Conservation (phyloP, 1,140 invertebrate genomes). For the Leucophenga varia region DNA sequence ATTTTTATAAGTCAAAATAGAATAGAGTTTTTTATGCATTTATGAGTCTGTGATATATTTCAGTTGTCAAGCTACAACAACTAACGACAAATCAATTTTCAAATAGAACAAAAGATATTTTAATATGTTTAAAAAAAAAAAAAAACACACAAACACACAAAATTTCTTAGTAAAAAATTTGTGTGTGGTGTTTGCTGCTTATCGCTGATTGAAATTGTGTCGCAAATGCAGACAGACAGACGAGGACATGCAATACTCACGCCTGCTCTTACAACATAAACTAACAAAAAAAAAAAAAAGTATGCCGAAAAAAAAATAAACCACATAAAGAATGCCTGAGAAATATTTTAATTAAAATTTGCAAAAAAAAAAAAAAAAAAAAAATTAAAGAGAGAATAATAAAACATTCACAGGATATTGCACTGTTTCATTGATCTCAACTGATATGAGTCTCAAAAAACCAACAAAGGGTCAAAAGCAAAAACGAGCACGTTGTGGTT, state of each 20-base stretch:
- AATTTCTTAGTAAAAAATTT: no score
- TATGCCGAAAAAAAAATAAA: conserved; percentile 2
- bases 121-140: no score
- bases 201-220: conserved; percentile 52
- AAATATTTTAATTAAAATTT: conserved; percentile 55
- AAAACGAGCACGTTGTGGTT: no score
- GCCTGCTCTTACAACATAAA: conserved; percentile 1
- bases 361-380: conserved; percentile 20
- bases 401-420: conserved; percentile 31
- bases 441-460: conserved; percentile 46
- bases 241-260: no score
- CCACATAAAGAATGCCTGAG: conserved; percentile 38
- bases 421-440: conserved; percentile 49
- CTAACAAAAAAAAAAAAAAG: conserved; percentile 1
- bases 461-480: conserved; percentile 25
- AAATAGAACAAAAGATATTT: no score
- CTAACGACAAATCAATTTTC: no score
- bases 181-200: no score
- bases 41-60: conserved; percentile 16
- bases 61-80: neutral
- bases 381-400: conserved; percentile 26
- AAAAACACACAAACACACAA: no score
- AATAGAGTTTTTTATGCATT: no score
- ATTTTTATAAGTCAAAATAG: no score
- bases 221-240: no score